Evolutionary conservation across 2,888 invertebrate genomes (phyloP).

Genomic region (Euclidia mi): DNA sequence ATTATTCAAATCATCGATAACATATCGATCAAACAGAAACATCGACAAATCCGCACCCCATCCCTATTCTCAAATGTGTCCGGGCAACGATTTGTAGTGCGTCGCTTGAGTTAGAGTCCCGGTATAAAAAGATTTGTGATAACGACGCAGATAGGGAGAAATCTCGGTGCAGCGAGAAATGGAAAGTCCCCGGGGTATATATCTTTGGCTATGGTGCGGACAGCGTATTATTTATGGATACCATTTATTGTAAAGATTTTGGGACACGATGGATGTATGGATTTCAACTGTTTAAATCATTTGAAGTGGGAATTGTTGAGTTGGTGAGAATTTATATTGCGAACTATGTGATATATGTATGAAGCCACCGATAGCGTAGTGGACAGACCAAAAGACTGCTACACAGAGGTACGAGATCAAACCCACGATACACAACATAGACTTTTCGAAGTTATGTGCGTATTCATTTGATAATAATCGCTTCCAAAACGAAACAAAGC

Average conservation of each 20-base stretch:
- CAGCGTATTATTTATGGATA: conserved; percentile 23
- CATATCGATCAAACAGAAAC: not conserved
- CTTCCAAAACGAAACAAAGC: no score
- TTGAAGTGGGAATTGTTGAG: no score
- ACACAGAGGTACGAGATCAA: no score
- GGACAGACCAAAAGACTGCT: no score
- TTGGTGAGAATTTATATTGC: no score
- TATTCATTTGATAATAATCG: no score
- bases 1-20: no score
- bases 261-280: conserved; percentile 8
- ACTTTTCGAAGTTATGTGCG: no score
- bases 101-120: conserved; percentile 39
- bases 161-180: conserved; percentile 26
- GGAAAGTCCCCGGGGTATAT: conserved; percentile 19
- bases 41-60: not conserved
- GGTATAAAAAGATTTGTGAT: conserved; percentile 58
- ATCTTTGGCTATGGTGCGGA: conserved; percentile 21
- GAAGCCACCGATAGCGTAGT: no score
- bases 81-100: conserved; percentile 52
- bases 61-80: conserved; percentile 32
- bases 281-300: not conserved
- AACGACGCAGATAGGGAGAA: conserved; percentile 50
- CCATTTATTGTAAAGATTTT: conserved; percentile 22
- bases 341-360: no score
- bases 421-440: no score